Base-by-base conservation (phyloP, 2,888 invertebrate genomes). In the Fissipunctia ypsillon region DNA sequence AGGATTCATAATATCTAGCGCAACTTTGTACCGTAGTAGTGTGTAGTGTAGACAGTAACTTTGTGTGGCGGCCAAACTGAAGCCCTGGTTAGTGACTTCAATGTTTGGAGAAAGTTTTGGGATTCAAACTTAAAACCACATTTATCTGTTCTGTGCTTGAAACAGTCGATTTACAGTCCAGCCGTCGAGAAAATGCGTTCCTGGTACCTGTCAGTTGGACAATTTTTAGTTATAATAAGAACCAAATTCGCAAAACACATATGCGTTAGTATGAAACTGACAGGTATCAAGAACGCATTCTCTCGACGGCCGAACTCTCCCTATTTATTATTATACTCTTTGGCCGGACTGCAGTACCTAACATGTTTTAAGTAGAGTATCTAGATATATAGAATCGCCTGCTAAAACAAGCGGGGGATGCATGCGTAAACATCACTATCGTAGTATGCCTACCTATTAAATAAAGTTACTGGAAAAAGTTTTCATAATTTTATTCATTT, bases 1-100 rank as follows among this genome's bases (percentile, higher is more conserved):
- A 90, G 89, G 88, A 78, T 78, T 75, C 38, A 50, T 75, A 74
- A 81, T 78, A 80, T 73, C 68, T 68, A 59, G 52, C 68, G 61
- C 68, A 74, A 81, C 68, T 84, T 78, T 78, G 73, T 68, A 61
- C 41, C 9, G 31, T 38, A 38, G 52, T 45, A 61, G 56, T 56
- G 57, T 60, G 41, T 38, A 65, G 72, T 66, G 69, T 43, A 72
- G 73, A 77, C 66, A 43, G 52, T 31, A 57, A 65, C 45, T 80
- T 60, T 41, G 56, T 35, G 64, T 41, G 52, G 56, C 57, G 43
- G 41, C 6, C 75, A 41, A 66, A 79, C 56, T 28, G 41, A 57
- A 57, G 25, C 28, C 6, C 14, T 50, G 35, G 50, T 56, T 35
- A 43, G n/a, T 43, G 35, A 64, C 52, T 76, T 35, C 22, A 41